phyloP scores from a whole-genome alignment of 2,797 vertebrate genomes.

The Alauda arvensis region DNA sequence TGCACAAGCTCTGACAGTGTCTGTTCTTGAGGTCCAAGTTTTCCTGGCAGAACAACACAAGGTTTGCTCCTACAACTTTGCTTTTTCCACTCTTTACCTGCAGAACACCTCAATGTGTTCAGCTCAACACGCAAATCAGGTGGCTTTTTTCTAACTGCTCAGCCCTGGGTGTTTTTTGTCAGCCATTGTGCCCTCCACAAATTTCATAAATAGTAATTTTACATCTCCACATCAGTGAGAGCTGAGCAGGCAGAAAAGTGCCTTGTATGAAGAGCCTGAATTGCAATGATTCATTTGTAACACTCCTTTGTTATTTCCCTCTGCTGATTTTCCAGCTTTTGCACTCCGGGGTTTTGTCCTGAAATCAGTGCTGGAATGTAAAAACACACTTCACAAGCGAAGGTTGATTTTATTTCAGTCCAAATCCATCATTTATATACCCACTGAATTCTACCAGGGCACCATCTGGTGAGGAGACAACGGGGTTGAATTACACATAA shows the following conservation, averaged over 20 bases:
- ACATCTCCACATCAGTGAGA: not conserved
- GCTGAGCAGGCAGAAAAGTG: conserved; percentile 8
- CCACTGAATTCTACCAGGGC: conserved; percentile 3
- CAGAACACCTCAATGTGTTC: not conserved
- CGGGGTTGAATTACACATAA: conserved; percentile 35
- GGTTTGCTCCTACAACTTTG: not conserved
- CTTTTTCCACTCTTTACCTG: not conserved
- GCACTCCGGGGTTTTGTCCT: not conserved
- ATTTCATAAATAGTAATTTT: conserved; percentile 1
- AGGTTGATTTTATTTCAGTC: conserved; percentile 43
- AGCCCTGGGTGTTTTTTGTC: not conserved
- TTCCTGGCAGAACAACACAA: not conserved
- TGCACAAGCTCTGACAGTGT: not conserved
- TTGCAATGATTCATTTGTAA: conserved; percentile 24
- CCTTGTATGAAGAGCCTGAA: not conserved
- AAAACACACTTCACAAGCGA: not conserved
- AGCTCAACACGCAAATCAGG: not conserved
- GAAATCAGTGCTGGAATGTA: conserved; percentile 7
- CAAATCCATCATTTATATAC: conserved; percentile 25
- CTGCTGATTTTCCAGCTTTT: conserved; percentile 25
- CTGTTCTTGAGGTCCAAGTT: not conserved
- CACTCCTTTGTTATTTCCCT: conserved; percentile 19
- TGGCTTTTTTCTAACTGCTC: not conserved
- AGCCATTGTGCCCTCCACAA: not conserved
- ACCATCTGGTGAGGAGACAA: conserved; percentile 45